Conservation (phyloP, 1,140 invertebrate genomes). For the Magallana gigas region DNA sequence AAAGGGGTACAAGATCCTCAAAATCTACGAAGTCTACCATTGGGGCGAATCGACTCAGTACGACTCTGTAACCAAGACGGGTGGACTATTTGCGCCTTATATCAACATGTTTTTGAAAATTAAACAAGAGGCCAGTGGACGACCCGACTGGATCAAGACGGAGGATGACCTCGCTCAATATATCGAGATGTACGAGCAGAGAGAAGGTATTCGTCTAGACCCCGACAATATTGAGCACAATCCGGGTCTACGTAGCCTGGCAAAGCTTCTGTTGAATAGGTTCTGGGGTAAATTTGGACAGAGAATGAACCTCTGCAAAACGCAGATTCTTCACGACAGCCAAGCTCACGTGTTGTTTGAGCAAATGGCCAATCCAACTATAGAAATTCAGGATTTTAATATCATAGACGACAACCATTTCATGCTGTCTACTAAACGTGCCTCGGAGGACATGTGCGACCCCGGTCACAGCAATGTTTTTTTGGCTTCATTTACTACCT, state of each 20-base stretch:
- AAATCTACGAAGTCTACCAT: constrained; percentile 76
- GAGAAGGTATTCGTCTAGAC: constrained; percentile 76
- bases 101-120: constrained; percentile 67
- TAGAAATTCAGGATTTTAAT: constrained; percentile 42
- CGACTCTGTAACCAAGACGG: constrained; percentile 10
- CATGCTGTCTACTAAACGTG: constrained; percentile 10
- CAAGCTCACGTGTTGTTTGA: constrained; percentile 40
- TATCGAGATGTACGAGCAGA: constrained; percentile 71
- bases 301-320: constrained; percentile 10
- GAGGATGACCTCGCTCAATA: constrained; percentile 64
- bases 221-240: constrained; percentile 74
- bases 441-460: constrained; percentile 3
- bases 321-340: constrained; percentile 37
- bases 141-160: constrained; percentile 53
- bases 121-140: constrained; percentile 66
- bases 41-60: constrained; percentile 62
- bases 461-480: constrained; percentile 69
- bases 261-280: constrained; percentile 66
- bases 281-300: constrained; percentile 61
- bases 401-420: constrained; percentile 42
- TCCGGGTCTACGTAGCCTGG: constrained; percentile 59
- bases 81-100: constrained; percentile 59
- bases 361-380: constrained; percentile 6
- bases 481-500: constrained; percentile 76
- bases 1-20: constrained; percentile 74